These are phyloP conservation scores for Sibirionetta formosa DNA, from an alignment of 2,797 vertebrate species.

Conservation along the genomic window DNA sequence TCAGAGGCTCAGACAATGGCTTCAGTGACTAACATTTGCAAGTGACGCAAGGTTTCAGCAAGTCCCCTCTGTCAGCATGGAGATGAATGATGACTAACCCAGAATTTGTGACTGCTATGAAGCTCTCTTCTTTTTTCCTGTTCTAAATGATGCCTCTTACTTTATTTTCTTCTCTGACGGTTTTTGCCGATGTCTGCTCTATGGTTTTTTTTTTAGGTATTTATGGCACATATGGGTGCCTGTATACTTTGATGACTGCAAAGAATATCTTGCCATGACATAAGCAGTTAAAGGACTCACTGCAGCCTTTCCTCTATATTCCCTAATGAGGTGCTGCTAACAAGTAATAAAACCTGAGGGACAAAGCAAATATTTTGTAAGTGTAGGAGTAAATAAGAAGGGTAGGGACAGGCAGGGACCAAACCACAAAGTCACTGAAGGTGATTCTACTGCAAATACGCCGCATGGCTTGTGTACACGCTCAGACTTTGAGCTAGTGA, in stretches of 20 bases:
- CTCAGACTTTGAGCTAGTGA: neutral
- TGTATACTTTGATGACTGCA: neutral
- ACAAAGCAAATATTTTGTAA: conserved; percentile 20
- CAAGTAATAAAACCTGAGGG: conserved; percentile 23
- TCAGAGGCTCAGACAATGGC: conserved; percentile 17
- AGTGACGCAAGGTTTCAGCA: conserved; percentile 25
- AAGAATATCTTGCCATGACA: conserved; percentile 15
- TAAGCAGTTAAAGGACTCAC: neutral
- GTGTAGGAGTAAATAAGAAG: conserved; percentile 50
- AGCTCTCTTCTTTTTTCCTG: conserved; percentile 29
- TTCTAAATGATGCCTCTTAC: conserved; percentile 37
- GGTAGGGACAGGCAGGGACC: conserved; percentile 50
- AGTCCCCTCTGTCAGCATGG: neutral
- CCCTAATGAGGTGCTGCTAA: neutral
- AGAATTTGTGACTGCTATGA: conserved; percentile 39
- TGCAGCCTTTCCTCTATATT: neutral
- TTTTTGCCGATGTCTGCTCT: conserved; percentile 38
- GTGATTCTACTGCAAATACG: conserved; percentile 12
- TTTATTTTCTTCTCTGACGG: conserved; percentile 29
- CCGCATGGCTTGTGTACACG: accelerated
- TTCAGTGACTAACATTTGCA: conserved; percentile 23
- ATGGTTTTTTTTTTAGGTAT: conserved; percentile 21
- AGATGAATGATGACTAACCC: conserved; percentile 59
- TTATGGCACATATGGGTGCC: conserved; percentile 7
- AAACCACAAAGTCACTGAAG: conserved; percentile 16